Conservation (phyloP, 2,113 vertebrate genomes). For the Nothobranchius furzeri region DNA sequence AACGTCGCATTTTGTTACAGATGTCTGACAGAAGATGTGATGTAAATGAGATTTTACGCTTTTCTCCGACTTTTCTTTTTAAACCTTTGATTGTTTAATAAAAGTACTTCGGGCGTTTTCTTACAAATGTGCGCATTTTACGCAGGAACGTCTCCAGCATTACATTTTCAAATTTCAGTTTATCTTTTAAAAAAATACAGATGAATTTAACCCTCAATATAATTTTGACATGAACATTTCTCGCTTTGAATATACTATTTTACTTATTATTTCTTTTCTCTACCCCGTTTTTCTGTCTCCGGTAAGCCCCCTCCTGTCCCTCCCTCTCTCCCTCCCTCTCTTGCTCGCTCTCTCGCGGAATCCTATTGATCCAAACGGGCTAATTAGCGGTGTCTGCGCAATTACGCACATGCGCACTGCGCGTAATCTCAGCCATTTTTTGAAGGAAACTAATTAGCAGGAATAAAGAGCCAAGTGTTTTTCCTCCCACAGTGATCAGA, state of each 20-base stretch:
- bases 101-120: not conserved
- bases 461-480: slow-evolving; percentile 97
- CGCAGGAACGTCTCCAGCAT: too few relatives aligned
- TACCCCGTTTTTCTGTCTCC: slow-evolving; percentile 42
- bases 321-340: slow-evolving; percentile 55
- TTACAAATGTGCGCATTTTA: too few relatives aligned
- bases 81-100: not conserved
- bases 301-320: slow-evolving; percentile 22
- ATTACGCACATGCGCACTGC: slow-evolving; percentile 79
- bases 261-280: slow-evolving; percentile 43
- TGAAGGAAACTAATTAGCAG: slow-evolving; percentile 99
- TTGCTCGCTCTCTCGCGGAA: slow-evolving; percentile 72
- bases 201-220: not conserved
- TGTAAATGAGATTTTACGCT: not conserved
- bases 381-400: slow-evolving; percentile 81
- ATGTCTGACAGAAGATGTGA: slow-evolving; percentile 1
- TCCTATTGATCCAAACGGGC: slow-evolving; percentile 80
- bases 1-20: slow-evolving; percentile 30
- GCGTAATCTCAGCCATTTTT: slow-evolving; percentile 82
- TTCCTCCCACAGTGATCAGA: slow-evolving; percentile 77
- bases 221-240: slow-evolving; percentile 13
- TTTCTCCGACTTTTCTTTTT: not conserved
- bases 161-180: not conserved
- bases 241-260: slow-evolving; percentile 21
- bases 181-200: not conserved